These are phyloP conservation scores for Pteria penguin DNA, from an alignment of 2,888 invertebrate genomes.

Conservation along the genomic window DNA sequence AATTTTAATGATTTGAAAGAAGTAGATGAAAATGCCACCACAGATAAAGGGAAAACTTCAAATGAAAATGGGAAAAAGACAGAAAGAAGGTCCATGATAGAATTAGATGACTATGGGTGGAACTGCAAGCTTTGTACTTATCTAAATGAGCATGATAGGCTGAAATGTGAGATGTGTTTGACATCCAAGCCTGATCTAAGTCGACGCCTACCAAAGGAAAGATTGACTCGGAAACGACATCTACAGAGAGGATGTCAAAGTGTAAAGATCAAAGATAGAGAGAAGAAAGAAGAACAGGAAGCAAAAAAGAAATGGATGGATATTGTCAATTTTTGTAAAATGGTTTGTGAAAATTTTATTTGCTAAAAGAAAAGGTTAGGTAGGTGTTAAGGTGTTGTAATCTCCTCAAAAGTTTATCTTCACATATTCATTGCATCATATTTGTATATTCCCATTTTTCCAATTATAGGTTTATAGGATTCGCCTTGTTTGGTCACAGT, in stretches of 20 bases:
- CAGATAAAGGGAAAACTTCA: background rate
- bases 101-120: background rate
- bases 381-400: too few relatives aligned
- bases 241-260: background rate
- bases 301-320: background rate
- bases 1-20: background rate
- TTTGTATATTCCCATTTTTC: too few relatives aligned
- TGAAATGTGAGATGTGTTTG: background rate
- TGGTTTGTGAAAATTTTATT: too few relatives aligned
- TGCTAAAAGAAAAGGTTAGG: too few relatives aligned
- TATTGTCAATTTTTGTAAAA: background rate
- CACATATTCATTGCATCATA: too few relatives aligned
- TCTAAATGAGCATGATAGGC: background rate
- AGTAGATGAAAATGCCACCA: background rate
- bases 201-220: background rate
- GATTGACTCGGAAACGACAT: background rate
- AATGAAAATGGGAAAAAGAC: background rate
- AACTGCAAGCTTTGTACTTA: background rate
- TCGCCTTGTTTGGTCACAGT: too few relatives aligned
- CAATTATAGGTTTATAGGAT: too few relatives aligned
- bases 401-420: too few relatives aligned
- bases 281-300: background rate
- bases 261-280: background rate
- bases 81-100: background rate
- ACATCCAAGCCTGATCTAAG: background rate